Evolutionary conservation across 2,797 vertebrate genomes (phyloP).

Genomic region (Buphagus erythrorhynchus): DNA sequence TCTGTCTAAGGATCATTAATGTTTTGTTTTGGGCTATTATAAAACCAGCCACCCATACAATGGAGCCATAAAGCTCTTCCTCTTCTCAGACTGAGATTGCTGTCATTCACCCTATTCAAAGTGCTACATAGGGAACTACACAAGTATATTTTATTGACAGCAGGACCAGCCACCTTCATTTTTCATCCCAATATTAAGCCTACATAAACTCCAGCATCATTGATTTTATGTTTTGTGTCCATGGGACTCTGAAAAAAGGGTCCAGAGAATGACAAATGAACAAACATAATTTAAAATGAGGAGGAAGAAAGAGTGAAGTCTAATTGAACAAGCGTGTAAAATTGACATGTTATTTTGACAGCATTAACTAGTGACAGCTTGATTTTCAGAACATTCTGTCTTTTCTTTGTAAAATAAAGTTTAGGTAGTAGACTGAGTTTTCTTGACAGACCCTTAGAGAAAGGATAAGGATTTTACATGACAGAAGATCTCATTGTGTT

Average conservation of each 20-base stretch:
- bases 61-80: background rate
- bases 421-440: background rate
- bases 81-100: background rate
- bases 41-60: background rate
- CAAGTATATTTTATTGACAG: background rate
- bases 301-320: background rate
- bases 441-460: background rate
- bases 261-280: background rate
- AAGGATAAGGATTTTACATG: background rate
- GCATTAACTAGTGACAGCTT: background rate
- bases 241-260: background rate
- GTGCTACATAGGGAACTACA: background rate
- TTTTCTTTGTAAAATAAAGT: background rate
- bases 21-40: background rate
- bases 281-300: background rate
- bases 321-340: background rate
- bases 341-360: background rate
- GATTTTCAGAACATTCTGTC: background rate
- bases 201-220: background rate
- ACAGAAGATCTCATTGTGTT: background rate
- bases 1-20: background rate
- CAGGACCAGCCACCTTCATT: background rate
- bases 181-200: background rate
- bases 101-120: background rate
- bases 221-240: constrained; percentile 26